Evolutionary conservation across 2,113 vertebrate genomes (phyloP).

Genomic region (Penelope pileata): DNA sequence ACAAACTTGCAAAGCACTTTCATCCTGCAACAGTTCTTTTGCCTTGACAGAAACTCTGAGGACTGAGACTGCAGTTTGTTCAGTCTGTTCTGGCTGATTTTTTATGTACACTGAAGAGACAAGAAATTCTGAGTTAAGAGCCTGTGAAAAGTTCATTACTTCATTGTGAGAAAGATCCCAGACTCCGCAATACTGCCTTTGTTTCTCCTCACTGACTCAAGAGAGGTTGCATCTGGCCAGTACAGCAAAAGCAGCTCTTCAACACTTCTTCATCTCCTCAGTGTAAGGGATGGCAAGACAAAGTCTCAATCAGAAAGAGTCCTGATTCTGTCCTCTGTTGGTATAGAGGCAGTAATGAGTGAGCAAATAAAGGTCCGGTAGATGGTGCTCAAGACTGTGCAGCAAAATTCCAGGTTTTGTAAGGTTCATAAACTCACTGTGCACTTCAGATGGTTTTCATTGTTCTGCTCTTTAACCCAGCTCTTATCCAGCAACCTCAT

Average conservation of each 20-base stretch:
- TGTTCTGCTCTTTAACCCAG: neutral
- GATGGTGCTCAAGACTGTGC: neutral
- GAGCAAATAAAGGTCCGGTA: neutral
- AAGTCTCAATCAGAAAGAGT: neutral
- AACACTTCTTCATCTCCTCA: neutral
- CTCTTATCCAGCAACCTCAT: neutral
- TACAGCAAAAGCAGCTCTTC: neutral
- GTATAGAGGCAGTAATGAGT: neutral
- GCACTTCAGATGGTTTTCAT: neutral
- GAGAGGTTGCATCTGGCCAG: neutral
- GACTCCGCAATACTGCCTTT: neutral
- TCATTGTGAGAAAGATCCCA: neutral
- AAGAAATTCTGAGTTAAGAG: neutral
- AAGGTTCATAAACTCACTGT: neutral
- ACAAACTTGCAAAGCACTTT: neutral
- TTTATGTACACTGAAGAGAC: fast-evolving
- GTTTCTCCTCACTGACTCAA: neutral
- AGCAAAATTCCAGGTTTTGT: neutral
- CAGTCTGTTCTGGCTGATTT: neutral
- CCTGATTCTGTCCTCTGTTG: neutral
- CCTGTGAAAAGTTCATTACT: neutral
- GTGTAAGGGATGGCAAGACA: neutral
- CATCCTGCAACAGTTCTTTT: neutral
- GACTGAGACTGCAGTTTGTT: neutral
- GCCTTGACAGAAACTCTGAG: neutral